Base-by-base conservation (phyloP, 2,113 vertebrate genomes). In the Triplophysa tibetana region DNA sequence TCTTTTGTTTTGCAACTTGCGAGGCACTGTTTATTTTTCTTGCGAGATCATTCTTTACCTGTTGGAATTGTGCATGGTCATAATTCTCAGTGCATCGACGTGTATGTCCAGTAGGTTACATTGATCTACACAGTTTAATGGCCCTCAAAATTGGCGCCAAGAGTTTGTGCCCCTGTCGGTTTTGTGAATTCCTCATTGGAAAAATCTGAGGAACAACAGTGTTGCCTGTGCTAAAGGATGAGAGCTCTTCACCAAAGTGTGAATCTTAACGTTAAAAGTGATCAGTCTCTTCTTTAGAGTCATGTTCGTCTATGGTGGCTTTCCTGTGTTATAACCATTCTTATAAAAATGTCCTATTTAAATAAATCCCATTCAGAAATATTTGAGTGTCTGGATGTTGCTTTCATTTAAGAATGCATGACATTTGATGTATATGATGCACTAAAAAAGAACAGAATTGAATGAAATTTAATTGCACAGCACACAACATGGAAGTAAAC, bases 311-410 rank as follows among this genome's bases (percentile, higher is more conserved):
- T 72, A 82, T 84, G 75, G 66, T 86, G 81, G 84, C 84, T 88
- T 84, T 88, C 76, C 81, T 88, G 84, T 85, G 85, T 84, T 88
- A 80, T 82, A 87, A 86, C 79, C 84, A 79, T 84, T 88, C 87
- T 86, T 86, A 86, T 84, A 83, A 84, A 81, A 82, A 82, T 79
- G 78, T 84, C 83, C 81, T 82, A 86, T 86, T 86, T 84, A 82
- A 86, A 84, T 84, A 86, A 86, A 86, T 70, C 74, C 84, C 81
- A 81, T 86, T 84, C 41, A 85, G 85, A 82, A 76, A 24, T 14
- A 64, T 69, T 58, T 41, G 24, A 24, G 13, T 60, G 50, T 61
- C 24, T 8, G 24, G 50, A 17, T 41, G 21, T 5, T 62, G 48
- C 21, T 43, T 68, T 74, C 5, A 11, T 74, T 45, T 45, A 0